phyloP scores from a whole-genome alignment of 2,888 invertebrate genomes.

The Nematopogon swammerdamellus region DNA sequence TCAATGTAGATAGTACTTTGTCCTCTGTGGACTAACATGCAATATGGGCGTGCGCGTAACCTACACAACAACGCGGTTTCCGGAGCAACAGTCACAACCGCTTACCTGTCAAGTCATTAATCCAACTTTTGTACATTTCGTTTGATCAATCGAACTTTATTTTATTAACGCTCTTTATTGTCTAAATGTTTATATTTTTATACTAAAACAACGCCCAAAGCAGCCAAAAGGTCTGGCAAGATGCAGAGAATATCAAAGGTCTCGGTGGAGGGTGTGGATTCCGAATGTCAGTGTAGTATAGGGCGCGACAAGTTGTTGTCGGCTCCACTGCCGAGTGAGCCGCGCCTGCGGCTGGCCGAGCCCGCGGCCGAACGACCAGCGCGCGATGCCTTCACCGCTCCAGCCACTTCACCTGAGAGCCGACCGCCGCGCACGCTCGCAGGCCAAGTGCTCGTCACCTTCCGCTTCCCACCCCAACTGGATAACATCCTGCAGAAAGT shows the following conservation, averaged over 20 bases:
- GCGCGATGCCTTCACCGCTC: slow-evolving; percentile 34
- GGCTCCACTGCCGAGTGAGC: slow-evolving; percentile 29
- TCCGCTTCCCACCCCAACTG: slow-evolving; percentile 36
- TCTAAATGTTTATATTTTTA: background rate
- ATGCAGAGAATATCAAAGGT: slow-evolving; percentile 9
- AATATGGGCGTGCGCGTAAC: background rate
- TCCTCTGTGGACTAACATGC: too few relatives aligned
- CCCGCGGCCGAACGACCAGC: slow-evolving; percentile 27
- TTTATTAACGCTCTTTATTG: background rate
- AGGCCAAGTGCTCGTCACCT: slow-evolving; percentile 37
- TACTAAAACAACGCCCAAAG: background rate
- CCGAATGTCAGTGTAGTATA: slow-evolving; percentile 38
- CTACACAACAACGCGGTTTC: background rate
- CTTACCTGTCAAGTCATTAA: too few relatives aligned
- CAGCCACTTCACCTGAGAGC: slow-evolving; percentile 33
- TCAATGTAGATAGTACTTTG: too few relatives aligned
- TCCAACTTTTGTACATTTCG: background rate
- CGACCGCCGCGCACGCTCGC: slow-evolving; percentile 15
- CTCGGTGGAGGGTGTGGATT: slow-evolving; percentile 22
- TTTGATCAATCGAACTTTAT: background rate
- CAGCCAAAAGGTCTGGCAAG: too few relatives aligned
- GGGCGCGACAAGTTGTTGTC: slow-evolving; percentile 44
- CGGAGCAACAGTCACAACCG: background rate
- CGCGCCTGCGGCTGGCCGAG: slow-evolving; percentile 21
- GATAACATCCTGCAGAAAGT: slow-evolving; percentile 40